Base-by-base conservation (phyloP, 2,797 vertebrate species). In the Hoplostethus atlanticus region DNA sequence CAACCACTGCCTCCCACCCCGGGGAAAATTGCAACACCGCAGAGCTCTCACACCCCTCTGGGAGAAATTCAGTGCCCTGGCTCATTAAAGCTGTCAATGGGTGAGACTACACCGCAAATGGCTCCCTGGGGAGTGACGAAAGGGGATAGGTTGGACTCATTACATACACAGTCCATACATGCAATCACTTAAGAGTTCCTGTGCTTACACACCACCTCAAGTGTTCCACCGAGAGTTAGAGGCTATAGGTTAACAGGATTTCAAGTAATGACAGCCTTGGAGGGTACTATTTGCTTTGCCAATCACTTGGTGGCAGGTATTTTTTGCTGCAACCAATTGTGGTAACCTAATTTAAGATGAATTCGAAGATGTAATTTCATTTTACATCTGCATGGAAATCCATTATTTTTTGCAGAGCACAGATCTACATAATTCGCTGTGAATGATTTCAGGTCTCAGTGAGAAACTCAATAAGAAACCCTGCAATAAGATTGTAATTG, bases 11-110 rank as follows among this genome's bases (percentile, higher is more conserved):
- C 44, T 89, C 77, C 65, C 75, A 65, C 65, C 70, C 69, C 64
- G 47, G 50, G 50, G 53, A 25, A 44, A 48, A 60, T 55, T 56
- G 81, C 50, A 84, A 81, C 72, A 42, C 51, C 2, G 3, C 25
- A 51, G n/a, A 36, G 55, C 56, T 73, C 60, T 38, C 34, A 64
- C 31, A 31, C 25, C 38, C 31, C 68, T 50, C 47, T 63, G 47
- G 51, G 72, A 82, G 59, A 83, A 64, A 80, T 80, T 70, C 40
- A 58, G 51, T 79, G 69, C 51, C 6, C 44, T 64, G 59, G 63
- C 69, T 89, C 76, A 91, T 90, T 91, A 87, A 85, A 89, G 48
- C 40, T 64, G 53, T 80, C 63, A 59, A 53, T 80, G 83, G 79
- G 69, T 76, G 46, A 61, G 40, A 54, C 54, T 74, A 59, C 68